Percentiles rank a stretch among this genome's conserved stretches.
These are phyloP conservation scores for Orthonevra nobilis DNA, from an alignment of 2,888 invertebrate species.

Conservation along the genomic window DNA sequence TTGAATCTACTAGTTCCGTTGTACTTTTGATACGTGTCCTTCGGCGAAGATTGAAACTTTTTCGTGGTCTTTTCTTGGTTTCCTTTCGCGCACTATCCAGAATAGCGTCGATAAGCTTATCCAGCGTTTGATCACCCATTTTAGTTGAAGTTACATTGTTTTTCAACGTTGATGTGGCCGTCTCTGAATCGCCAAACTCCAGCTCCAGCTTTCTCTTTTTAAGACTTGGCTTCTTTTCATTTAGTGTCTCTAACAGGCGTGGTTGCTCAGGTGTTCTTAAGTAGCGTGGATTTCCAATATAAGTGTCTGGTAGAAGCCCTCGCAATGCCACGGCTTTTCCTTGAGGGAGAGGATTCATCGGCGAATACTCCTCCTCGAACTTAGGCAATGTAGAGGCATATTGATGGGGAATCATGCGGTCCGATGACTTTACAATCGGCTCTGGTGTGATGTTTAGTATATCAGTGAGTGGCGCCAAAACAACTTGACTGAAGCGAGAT, in stretches of 20 bases:
- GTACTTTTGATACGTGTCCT: constrained; percentile 76
- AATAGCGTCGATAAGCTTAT: constrained; percentile 79
- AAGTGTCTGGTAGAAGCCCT: constrained; percentile 77
- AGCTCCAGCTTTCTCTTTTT: constrained; percentile 75
- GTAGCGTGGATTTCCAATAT: constrained; percentile 77
- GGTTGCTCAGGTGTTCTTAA: constrained; percentile 71
- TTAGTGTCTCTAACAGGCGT: background rate
- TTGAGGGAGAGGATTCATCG: constrained; percentile 74
- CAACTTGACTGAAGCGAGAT: constrained; percentile 74
- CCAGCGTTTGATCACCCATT: constrained; percentile 78
- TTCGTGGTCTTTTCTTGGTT: constrained; percentile 74
- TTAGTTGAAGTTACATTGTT: constrained; percentile 73
- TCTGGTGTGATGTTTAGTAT: constrained; percentile 75
- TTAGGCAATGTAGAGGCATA: constrained; percentile 79
- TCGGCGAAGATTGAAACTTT: constrained; percentile 76
- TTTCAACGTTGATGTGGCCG: constrained; percentile 67
- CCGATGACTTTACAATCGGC: constrained; percentile 33
- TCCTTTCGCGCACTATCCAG: constrained; percentile 79
- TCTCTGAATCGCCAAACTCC: constrained; percentile 73
- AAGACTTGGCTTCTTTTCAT: constrained; percentile 60
- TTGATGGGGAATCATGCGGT: constrained; percentile 40
- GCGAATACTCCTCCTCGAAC: constrained; percentile 79
- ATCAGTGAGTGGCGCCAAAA: constrained; percentile 75
- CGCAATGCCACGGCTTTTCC: constrained; percentile 77
- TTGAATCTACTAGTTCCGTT: constrained; percentile 57